Evolutionary conservation across 35 echinoderm and acorn worm species (phyloP).

Genomic region (Ophioderma brevispina): DNA sequence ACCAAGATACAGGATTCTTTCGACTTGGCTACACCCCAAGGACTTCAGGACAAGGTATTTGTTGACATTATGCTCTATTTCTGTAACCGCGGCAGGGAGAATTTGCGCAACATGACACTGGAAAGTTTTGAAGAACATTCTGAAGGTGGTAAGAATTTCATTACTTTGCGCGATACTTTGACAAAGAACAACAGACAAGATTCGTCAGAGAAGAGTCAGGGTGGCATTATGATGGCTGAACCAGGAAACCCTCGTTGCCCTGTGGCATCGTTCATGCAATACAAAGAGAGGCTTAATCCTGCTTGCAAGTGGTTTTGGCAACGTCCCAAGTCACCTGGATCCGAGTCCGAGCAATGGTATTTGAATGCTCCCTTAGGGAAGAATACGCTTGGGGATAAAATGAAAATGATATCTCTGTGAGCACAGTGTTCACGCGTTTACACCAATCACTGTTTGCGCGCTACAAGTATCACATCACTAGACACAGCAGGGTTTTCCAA

Average conservation of each 20-base stretch:
- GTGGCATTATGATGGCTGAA: conserved; percentile 44
- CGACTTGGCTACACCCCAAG: conserved; percentile 14
- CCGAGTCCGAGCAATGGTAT: background rate
- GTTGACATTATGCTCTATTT: no score
- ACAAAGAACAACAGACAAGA: conserved; percentile 45
- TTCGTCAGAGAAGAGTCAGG: conserved; percentile 14
- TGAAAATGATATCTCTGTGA: conserved; percentile 42
- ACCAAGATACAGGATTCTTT: conserved; percentile 34
- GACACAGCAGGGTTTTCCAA: conserved; percentile 34
- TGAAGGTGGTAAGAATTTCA: no score
- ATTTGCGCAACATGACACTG: no score
- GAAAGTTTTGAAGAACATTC: no score
- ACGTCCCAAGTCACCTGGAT: conserved; percentile 28
- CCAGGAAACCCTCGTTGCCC: conserved; percentile 17
- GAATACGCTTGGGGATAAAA: conserved; percentile 47
- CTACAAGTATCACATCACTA: conserved; percentile 41
- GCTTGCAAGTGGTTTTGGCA: conserved; percentile 36
- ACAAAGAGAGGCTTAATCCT: conserved; percentile 23
- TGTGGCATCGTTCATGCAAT: background rate
- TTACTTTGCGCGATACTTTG: conserved; percentile 14
- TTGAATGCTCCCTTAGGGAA: background rate
- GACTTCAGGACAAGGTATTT: no score
- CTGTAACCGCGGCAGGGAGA: no score
- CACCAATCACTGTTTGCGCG: conserved; percentile 55
- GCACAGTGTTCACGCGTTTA: conserved; percentile 38